Conservation (phyloP, 2,888 invertebrate species). For the Oegoconia quadripuncta region DNA sequence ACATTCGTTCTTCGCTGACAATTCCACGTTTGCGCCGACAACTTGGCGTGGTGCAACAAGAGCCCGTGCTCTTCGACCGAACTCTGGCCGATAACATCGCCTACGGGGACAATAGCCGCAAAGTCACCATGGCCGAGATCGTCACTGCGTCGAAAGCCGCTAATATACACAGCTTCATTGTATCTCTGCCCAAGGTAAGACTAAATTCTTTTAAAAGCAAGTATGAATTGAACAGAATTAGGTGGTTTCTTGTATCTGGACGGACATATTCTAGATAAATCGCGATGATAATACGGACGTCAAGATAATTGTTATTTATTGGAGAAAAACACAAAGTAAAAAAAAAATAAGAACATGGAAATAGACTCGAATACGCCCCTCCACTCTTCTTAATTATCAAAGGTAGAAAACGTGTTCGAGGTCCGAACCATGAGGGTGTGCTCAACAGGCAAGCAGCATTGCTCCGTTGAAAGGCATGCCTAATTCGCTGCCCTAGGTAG, state of each 20-base stretch:
- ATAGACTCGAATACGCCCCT: too few species aligned
- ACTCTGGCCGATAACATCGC: conserved; percentile 92
- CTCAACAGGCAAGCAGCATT: too few species aligned
- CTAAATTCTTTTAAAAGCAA: not conserved
- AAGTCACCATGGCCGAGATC: conserved; percentile 84
- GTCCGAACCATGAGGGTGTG: too few species aligned
- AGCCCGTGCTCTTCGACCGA: conserved; percentile 90
- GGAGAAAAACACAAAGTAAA: too few species aligned
- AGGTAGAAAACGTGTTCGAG: too few species aligned
- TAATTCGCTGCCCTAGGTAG: too few species aligned
- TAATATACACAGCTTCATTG: conserved; percentile 89
- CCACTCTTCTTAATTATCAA: too few species aligned
- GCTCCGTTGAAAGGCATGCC: too few species aligned
- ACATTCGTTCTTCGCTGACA: conserved; percentile 79
- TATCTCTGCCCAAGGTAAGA: conserved; percentile 81
- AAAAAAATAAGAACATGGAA: too few species aligned
- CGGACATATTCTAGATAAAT: not conserved
- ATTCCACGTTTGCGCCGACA: conserved; percentile 84
- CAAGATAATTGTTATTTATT: too few species aligned
- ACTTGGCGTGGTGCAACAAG: conserved; percentile 91
- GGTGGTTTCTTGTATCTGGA: not conserved
- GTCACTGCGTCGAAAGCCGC: conserved; percentile 86
- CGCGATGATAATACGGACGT: too few species aligned
- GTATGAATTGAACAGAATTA: not conserved
- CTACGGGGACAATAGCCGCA: conserved; percentile 88